Evolutionary conservation across 2,888 invertebrate species (phyloP), one percentile per base, ranked within the genome.

Genomic region (Heliconius charithonia): DNA sequence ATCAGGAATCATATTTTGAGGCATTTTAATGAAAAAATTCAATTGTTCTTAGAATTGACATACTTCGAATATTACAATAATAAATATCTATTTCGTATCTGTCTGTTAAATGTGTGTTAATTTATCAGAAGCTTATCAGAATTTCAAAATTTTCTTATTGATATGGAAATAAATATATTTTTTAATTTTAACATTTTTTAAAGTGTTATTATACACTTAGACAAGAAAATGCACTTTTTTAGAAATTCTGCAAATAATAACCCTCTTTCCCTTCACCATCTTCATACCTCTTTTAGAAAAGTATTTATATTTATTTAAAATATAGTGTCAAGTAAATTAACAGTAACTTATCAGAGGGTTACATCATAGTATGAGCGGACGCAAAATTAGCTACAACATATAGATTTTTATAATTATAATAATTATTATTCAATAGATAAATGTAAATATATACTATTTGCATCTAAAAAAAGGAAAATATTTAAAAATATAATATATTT

Each of bases 1-100:
- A 41, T 19, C 45, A 75, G 75, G 75, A 75, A 56, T 67, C 75
- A 56, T 75, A 56, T 37, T 45, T 72, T 32, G 56, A 71, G 56
- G 71, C 29, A 56, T 56, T 56, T 29, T 29, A 51, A 70, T 71
- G 27, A 22, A 56, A 70, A 19, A 70, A 71, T 29, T 71, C 27
- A 71, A 71, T 71, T 71, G 56, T 51, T 56, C 4, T 71, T 16
- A n/a, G 56, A 71, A 71, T 71, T 71, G 71, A 71, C 69, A 25
- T 27, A 41, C 10, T n/a, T 56, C 10, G 51, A 22, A 4, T 71
- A n/a, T 71, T 71, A 56, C 13, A 51, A 29, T 56, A 29, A 29
- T 71, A 13, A 22, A n/a, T n/a, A 67, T 12, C 19, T 67, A 51
- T 67, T 37, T 67, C n/a, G 10, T 37, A 22, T 4, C 13, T 10